These are phyloP conservation scores for Epicauta chinensis DNA, from an alignment of 1,140 invertebrate genomes.

Conservation along the genomic window DNA sequence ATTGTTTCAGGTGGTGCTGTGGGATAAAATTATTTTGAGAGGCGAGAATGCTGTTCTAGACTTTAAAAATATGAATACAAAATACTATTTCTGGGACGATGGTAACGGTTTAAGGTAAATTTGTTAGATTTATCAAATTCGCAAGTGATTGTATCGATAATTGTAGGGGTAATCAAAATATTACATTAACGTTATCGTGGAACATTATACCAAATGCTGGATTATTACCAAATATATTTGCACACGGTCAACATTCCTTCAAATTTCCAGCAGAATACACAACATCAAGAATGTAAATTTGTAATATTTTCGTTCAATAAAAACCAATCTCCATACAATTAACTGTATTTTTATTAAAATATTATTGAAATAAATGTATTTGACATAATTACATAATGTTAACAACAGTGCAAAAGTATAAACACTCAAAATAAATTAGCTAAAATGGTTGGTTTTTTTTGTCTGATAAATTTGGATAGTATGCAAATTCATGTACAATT, in stretches of 20 bases:
- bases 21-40: conserved; percentile 97
- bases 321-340: neutral
- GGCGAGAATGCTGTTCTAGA: conserved; percentile 88
- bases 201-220: conserved; percentile 99
- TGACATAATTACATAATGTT: conserved; percentile 5
- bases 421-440: conserved; percentile 7
- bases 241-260: conserved; percentile 77
- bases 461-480: no score
- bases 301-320: neutral
- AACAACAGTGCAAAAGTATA: conserved; percentile 11
- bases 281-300: conserved; percentile 60
- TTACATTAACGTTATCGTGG: conserved; percentile 91
- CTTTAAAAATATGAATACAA: conserved; percentile 92
- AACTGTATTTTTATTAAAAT: neutral
- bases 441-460: conserved; percentile 3
- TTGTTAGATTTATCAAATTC: conserved; percentile 4
- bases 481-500: conserved; percentile 13
- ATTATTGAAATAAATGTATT: neutral
- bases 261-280: conserved; percentile 87
- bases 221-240: conserved; percentile 77
- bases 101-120: conserved; percentile 90
- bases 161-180: conserved; percentile 85
- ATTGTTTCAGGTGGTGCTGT: conserved; percentile 78
- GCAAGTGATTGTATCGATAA: conserved; percentile 20
- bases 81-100: conserved; percentile 99